Evolutionary conservation across 2,888 invertebrate species (phyloP), one percentile per base, ranked within the genome.

Genomic region (Zonitis immaculata): DNA sequence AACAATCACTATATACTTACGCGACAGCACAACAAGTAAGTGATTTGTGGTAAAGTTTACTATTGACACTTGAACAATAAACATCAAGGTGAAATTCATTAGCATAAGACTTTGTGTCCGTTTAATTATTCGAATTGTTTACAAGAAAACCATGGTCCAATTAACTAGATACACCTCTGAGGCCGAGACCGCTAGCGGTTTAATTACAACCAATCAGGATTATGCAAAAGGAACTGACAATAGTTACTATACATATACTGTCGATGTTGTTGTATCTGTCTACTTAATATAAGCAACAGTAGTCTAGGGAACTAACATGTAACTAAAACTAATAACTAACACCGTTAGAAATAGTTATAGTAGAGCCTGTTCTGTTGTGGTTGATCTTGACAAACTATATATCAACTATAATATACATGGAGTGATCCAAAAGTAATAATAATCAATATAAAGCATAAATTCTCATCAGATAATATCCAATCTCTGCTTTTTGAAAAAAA

Each of bases 121-220:
- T 64, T 62, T 63, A 64, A 65, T 65, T 64, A 66, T 61, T 63
- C 57, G 59, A 54, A 56, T 56, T 20, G 20, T 56, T 58, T 57
- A 56, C 59, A 57, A 60, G 60, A 60, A 58, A 58, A 57, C 57
- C 59, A 54, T 57, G 54, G 58, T 52, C 61, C 56, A 65, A 65
- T 65, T 64, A 65, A 61, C 63, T 60, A 58, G 62, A 62, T 62
- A 65, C 61, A 66, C 65, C 66, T 66, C 60, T 57, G 61, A 63
- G 62, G 62, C 60, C 60, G 53, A n/a, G n/a, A 51, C 57, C 54
- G 44, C 54, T 49, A 32, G 46, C 48, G 49, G 57, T 58, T 63
- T 66, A 63, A 66, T 65, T 64, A 60, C 60, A 57, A 52, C 60
- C 62, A 66, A 65, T 63, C 64, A 61, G 58, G 57, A 56, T 59